Evolutionary conservation across 53 echinoderm and acorn worm species (phyloP), one percentile per base, ranked within the genome.

Genomic region (Zoroaster sp.): DNA sequence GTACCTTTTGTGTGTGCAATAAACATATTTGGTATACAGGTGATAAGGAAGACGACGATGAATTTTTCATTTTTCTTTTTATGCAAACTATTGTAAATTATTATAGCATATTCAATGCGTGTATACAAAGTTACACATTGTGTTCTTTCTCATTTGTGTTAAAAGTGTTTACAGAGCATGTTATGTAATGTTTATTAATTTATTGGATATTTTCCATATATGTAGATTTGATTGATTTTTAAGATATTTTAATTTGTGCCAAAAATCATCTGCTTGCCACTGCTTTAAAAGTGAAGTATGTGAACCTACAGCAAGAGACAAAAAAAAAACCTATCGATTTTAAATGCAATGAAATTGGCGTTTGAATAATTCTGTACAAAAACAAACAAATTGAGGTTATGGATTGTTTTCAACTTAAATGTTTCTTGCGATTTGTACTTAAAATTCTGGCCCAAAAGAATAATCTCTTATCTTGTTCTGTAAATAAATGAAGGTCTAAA

Each of bases 41-140:
- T 40, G 28, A 74, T 43, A 43, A 81, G 6, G 30, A 25, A 25
- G 38, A 66, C 25, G 31, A 52, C 32, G n/a, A 51, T 46, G 20
- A 35, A 71, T 35, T 67, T 13, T 51, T 71, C 45, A 51, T 70
- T 36, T 85, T 59, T 85, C 71, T 85, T 85, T 70, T 85, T 85
- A 85, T 85, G 85, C 85, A 85, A 85, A 85, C 28, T 41, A 43
- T 74, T 85, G 71, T 85, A 85, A 35, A 85, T 85, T 85, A 44
- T 69, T 33, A 85, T 18, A 51, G 47, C 49, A 85, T 47, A 70
- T 85, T 85, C 51, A 83, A 38, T 43, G 69, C 23, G 44, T 83
- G 35, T 68, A 69, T 69, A 44, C 83, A 45, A 55, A 83, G 25
- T 40, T 41, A 40, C 38, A 40, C 14, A 63, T 21, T n/a, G 12